phyloP scores from a whole-genome alignment of 2,888 invertebrate genomes.

The Agrotis segetum region DNA sequence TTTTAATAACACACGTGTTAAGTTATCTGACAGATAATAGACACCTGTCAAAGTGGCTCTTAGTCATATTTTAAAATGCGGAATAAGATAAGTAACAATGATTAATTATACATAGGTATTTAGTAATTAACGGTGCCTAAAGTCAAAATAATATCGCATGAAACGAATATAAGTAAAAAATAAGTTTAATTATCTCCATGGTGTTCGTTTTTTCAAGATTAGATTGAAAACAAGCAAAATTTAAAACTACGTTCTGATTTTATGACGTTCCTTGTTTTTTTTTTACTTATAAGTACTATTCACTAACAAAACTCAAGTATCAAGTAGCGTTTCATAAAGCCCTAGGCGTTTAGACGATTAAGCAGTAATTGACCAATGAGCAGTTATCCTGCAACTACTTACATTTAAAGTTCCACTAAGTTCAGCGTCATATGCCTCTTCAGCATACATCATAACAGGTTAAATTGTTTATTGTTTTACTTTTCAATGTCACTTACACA shows the following conservation, averaged over 20 bases:
- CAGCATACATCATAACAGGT: conserved; percentile 75
- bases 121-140: not conserved
- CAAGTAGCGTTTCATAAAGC: not conserved
- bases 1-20: not conserved
- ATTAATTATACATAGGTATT: not conserved
- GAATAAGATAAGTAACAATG: conserved; percentile 1
- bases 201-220: too few relatives aligned
- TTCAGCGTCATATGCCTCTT: conserved; percentile 82
- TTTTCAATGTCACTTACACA: conserved; percentile 1
- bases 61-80: conserved; percentile 2
- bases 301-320: too few relatives aligned
- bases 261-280: too few relatives aligned
- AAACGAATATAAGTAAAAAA: too few relatives aligned
- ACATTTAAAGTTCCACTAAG: conserved; percentile 76
- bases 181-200: too few relatives aligned
- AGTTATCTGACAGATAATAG: not conserved
- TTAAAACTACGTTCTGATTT: too few relatives aligned
- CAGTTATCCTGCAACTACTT: conserved; percentile 61
- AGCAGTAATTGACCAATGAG: conserved; percentile 13
- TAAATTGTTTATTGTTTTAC: not conserved
- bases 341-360: conserved; percentile 6
- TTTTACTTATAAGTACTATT: too few relatives aligned
- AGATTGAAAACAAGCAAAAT: too few relatives aligned
- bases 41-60: not conserved
- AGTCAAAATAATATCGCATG: too few relatives aligned